phyloP scores from a whole-genome alignment of 2,797 vertebrate species.

The Paedocypris micromegethes region DNA sequence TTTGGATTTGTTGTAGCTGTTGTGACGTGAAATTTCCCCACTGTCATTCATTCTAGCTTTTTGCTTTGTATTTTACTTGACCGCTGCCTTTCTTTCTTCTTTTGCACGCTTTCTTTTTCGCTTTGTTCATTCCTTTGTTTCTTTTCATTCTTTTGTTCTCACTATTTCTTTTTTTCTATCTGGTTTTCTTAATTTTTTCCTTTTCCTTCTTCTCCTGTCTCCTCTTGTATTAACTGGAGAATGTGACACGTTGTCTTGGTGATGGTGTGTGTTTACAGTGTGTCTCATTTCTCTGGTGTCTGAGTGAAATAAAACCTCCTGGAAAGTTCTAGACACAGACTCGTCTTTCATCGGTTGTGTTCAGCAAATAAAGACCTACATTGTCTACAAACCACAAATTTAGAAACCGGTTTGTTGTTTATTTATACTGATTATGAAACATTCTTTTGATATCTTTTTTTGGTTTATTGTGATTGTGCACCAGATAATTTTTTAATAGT shows the following conservation, averaged over 20 bases:
- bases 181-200: neutral
- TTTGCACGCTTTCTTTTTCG: too few species aligned
- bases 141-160: slow-evolving; percentile 42
- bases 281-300: slow-evolving; percentile 51
- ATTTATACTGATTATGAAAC: too few species aligned
- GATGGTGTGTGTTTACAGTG: slow-evolving; percentile 60
- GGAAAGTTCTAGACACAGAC: slow-evolving; percentile 47
- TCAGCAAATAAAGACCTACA: slow-evolving; percentile 40
- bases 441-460: too few species aligned
- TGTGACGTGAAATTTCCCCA: too few species aligned
- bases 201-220: neutral
- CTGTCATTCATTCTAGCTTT: too few species aligned
- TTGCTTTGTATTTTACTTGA: too few species aligned
- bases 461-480: too few species aligned
- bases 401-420: too few species aligned
- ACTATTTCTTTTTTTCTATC: slow-evolving; percentile 46
- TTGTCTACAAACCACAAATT: slow-evolving; percentile 21
- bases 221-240: neutral
- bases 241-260: slow-evolving; percentile 56
- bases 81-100: too few species aligned
- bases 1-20: too few species aligned
- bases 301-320: slow-evolving; percentile 56
- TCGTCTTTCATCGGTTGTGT: slow-evolving; percentile 51
- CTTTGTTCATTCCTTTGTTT: too few species aligned
- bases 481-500: too few species aligned